Percentiles rank a stretch among this genome's conserved stretches.
Evolutionary conservation across 2,888 invertebrate species (phyloP).

Genomic region (Idaea dimidiata): DNA sequence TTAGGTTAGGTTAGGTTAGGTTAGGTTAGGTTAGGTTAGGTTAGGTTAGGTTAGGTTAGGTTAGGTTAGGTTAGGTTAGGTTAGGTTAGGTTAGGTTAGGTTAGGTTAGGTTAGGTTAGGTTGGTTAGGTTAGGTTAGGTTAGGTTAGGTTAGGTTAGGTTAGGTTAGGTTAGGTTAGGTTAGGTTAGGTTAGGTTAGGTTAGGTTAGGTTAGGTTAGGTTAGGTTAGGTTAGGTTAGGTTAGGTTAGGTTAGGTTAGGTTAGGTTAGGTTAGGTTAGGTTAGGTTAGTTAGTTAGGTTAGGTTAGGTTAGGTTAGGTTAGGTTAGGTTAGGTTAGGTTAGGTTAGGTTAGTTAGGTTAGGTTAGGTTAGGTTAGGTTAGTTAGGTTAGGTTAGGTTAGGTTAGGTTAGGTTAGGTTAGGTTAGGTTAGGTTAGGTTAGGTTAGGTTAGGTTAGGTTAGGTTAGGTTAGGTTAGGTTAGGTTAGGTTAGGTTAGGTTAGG

Average conservation of each 20-base stretch:
- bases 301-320: conserved; percentile 17
- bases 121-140: background rate
- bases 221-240: conserved; percentile 14
- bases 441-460: conserved; percentile 26
- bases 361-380: conserved; percentile 13
- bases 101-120: conserved; percentile 20
- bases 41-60: conserved; percentile 18
- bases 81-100: conserved; percentile 18
- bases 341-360: conserved; percentile 22
- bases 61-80: conserved; percentile 16
- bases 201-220: conserved; percentile 21
- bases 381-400: conserved; percentile 30
- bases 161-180: conserved; percentile 1
- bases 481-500: conserved; percentile 25
- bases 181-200: conserved; percentile 2
- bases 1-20: conserved; percentile 17
- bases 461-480: conserved; percentile 26
- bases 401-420: conserved; percentile 27
- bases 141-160: conserved; percentile 2
- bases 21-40: conserved; percentile 11
- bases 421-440: conserved; percentile 27
- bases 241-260: conserved; percentile 15
- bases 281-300: conserved; percentile 17
- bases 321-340: conserved; percentile 17
- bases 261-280: conserved; percentile 15